Evolutionary conservation across 2,797 vertebrate species (phyloP).

Genomic region (Xiphorhynchus erythropygius): DNA sequence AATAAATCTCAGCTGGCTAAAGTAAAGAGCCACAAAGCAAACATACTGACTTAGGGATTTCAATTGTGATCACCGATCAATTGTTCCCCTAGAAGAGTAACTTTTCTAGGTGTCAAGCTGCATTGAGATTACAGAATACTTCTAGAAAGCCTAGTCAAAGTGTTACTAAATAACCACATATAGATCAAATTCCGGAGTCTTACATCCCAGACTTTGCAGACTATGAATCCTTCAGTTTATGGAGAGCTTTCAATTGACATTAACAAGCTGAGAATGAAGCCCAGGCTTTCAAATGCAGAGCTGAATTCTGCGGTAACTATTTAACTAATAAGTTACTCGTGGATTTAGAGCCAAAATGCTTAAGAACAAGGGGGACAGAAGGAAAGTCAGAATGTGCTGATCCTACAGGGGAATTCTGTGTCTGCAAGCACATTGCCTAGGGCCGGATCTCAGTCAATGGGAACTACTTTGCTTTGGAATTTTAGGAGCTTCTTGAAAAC

Average conservation of each 20-base stretch:
- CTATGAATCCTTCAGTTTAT: background rate
- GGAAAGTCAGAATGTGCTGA: background rate
- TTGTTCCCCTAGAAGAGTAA: background rate
- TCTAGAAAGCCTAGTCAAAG: background rate
- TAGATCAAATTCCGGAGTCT: background rate
- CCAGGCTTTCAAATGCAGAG: background rate
- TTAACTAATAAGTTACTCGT: background rate
- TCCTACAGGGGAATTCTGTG: fast-evolving
- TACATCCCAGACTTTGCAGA: background rate
- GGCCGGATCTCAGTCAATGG: background rate
- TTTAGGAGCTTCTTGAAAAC: background rate
- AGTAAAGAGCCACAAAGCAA: background rate
- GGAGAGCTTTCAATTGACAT: background rate
- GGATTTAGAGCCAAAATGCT: background rate
- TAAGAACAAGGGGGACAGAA: background rate
- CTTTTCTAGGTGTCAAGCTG: background rate
- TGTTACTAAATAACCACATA: background rate
- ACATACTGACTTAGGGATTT: slow-evolving; percentile 16
- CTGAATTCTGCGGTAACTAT: background rate
- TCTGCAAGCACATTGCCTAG: background rate
- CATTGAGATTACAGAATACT: background rate
- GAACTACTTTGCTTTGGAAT: background rate
- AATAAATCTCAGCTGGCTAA: background rate
- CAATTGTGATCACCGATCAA: background rate
- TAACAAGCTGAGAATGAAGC: background rate